Conservation (phyloP, 2,797 vertebrate genomes). For the Phoebastria nigripes region DNA sequence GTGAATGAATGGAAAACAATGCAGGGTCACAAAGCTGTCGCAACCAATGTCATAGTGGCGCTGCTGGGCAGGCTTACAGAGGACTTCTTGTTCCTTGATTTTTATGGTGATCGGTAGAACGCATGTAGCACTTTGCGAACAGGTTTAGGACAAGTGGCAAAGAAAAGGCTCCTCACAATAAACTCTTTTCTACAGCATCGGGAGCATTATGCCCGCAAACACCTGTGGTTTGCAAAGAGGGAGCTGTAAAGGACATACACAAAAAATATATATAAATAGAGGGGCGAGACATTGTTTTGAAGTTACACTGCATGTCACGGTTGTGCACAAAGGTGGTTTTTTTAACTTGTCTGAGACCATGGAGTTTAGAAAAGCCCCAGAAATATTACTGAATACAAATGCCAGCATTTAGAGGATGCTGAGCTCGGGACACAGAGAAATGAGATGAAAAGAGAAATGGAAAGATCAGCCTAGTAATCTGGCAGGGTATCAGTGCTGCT, state of each 20-base stretch:
- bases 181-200: constrained; percentile 67
- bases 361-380: constrained; percentile 54
- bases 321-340: background rate
- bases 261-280: constrained; percentile 50
- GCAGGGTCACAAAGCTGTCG: constrained; percentile 80
- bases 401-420: background rate
- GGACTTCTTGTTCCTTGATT: constrained; percentile 77
- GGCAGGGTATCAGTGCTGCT: background rate
- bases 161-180: constrained; percentile 81
- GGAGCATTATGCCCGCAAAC: constrained; percentile 78
- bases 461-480: background rate
- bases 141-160: constrained; percentile 82
- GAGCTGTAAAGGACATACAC: constrained; percentile 40
- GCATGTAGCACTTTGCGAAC: constrained; percentile 82
- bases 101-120: constrained; percentile 88
- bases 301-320: constrained; percentile 67
- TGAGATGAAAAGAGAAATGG: background rate
- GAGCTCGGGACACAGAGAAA: background rate
- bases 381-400: constrained; percentile 20
- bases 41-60: constrained; percentile 76
- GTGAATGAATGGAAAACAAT: constrained; percentile 91
- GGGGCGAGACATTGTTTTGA: constrained; percentile 55
- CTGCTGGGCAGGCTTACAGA: constrained; percentile 71
- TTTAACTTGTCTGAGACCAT: constrained; percentile 43
- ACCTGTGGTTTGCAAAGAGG: constrained; percentile 86